Conservation (phyloP, 2,888 invertebrate genomes). For the Sphaerophoria taeniata region DNA sequence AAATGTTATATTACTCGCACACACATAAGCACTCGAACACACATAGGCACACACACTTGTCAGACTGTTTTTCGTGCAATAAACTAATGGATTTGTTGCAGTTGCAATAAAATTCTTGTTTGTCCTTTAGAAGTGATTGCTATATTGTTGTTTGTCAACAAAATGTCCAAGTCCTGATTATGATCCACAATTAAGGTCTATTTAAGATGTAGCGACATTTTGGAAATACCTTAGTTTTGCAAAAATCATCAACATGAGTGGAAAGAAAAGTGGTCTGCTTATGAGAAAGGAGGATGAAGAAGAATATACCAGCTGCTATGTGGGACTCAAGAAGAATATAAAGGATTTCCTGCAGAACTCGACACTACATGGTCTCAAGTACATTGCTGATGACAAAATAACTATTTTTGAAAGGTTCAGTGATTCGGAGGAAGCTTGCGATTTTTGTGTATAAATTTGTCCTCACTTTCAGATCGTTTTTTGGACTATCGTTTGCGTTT, state of each 20-base stretch:
- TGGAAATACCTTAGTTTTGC: slow-evolving; percentile 17
- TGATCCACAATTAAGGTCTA: slow-evolving; percentile 23
- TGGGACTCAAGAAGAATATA: slow-evolving; percentile 80
- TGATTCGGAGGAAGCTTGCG: slow-evolving; percentile 38
- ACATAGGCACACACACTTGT: slow-evolving; percentile 8
- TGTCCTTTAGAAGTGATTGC: slow-evolving; percentile 54
- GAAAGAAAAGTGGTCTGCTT: neutral
- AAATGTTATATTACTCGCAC: too few relatives aligned
- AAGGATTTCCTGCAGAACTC: slow-evolving; percentile 87
- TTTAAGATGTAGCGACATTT: slow-evolving; percentile 25
- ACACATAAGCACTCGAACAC: too few relatives aligned
- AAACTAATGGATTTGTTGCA: slow-evolving; percentile 62
- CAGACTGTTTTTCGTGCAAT: slow-evolving; percentile 35
- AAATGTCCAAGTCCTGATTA: slow-evolving; percentile 3
- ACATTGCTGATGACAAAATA: slow-evolving; percentile 85
- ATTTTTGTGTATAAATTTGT: neutral
- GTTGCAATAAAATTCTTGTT: slow-evolving; percentile 54
- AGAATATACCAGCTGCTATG: slow-evolving; percentile 16
- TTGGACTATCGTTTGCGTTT: slow-evolving; percentile 87
- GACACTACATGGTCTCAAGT: slow-evolving; percentile 90
- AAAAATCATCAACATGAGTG: slow-evolving; percentile 27
- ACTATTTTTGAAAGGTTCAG: slow-evolving; percentile 80
- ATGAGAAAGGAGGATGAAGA: slow-evolving; percentile 9
- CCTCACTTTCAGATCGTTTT: slow-evolving; percentile 86
- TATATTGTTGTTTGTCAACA: slow-evolving; percentile 56